Base-by-base conservation (phyloP, 2,888 invertebrate species). In the Sminthurinus aureus region DNA sequence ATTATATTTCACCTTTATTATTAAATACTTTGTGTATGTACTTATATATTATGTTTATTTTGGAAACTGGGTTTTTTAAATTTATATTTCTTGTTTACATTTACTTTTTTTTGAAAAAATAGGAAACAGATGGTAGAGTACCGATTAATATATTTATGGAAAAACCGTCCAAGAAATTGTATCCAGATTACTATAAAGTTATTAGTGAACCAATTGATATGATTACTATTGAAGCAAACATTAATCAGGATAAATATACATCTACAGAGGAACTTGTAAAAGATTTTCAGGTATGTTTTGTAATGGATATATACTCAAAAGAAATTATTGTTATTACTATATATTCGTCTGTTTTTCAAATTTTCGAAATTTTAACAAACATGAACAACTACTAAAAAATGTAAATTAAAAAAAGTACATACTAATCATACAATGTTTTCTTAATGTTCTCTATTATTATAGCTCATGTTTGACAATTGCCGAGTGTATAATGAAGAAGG, bases 391-490 rank as follows among this genome's bases (percentile, higher is more conserved):
- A n/a, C n/a, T n/a, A 15, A 64, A 64, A 13, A 13, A 64, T 64
- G 18, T 64, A 13, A 13, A 13, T 11, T 64, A 64, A 64, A 64
- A 13, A 64, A 64, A 64, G 11, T 13, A 64, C 64, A 64, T n/a
- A 64, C 15, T 64, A 13, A 15, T 73, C 11, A 73, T 20, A 73
- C 73, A 13, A 20, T 22, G n/a, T 15, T 71, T n/a, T n/a, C n/a
- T n/a, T n/a, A n/a, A 2, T 58, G 58, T 52, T 50, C 4, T 22
- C 18, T 83, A 73, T 80, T 38, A 83, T 52, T 84, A 83, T 92
- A 95, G 87, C 92, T 98, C n/a, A 98, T 99, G 98, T 99, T 99
- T 91, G 94, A 94, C 84, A 99, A 99, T 91, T 99, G 99, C 89
- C 95, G 98, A 0, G 96, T 96, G 88, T 99, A 97, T 91, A 99